These are phyloP conservation scores for Gryon sp. DNA, from an alignment of 1,140 invertebrate genomes.

Conservation along the genomic window DNA sequence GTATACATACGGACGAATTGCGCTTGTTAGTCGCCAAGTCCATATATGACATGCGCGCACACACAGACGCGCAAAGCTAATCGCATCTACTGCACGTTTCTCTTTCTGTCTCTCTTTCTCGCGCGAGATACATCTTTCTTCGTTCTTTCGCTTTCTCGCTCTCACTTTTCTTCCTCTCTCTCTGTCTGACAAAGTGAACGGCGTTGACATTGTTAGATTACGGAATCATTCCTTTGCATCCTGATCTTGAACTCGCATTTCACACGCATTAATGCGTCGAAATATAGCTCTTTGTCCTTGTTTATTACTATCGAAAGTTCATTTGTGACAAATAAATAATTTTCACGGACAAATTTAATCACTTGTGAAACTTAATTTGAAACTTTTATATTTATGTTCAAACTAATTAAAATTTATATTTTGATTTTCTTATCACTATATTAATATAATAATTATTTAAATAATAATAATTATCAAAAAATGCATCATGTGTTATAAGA, in stretches of 20 bases:
- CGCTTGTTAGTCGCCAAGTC: conserved; percentile 38
- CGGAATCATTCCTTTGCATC: conserved; percentile 63
- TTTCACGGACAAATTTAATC: no score
- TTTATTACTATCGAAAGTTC: conserved; percentile 27
- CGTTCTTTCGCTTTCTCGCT: conserved; percentile 10
- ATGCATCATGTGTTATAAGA: neutral
- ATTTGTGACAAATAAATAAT: neutral
- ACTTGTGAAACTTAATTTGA: no score
- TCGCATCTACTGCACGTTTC: conserved; percentile 59
- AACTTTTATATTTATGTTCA: no score
- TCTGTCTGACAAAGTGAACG: conserved; percentile 58
- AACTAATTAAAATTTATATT: no score
- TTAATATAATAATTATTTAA: no score
- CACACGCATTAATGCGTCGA: conserved; percentile 53
- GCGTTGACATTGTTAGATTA: conserved; percentile 67
- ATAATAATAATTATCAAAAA: no score
- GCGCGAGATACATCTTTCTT: no score
- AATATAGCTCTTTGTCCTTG: conserved; percentile 22
- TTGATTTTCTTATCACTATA: no score
- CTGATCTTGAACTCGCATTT: conserved; percentile 65
- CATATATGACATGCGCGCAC: conserved; percentile 36
- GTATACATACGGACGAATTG: conserved; percentile 57
- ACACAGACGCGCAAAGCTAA: conserved; percentile 53
- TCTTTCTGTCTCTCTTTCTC: no score
- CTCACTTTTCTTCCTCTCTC: neutral